Evolutionary conservation across 2,888 invertebrate species (phyloP), one percentile per base, ranked within the genome.

Genomic region (Leptogaster cylindrica): DNA sequence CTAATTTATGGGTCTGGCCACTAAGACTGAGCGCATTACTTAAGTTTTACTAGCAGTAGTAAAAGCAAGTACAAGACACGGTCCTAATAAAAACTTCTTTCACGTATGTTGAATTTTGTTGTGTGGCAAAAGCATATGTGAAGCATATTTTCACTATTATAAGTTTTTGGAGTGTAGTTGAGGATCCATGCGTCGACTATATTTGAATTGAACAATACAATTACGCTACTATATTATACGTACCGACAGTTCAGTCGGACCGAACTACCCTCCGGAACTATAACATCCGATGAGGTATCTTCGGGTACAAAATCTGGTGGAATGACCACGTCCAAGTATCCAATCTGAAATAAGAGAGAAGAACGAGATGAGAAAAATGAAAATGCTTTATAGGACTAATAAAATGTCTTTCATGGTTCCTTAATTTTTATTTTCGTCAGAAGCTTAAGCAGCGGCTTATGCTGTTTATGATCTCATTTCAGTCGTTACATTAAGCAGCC

Each of bases 281-380:
- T 91, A 10, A 93, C 85, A 78, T 95, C 95, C 0, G 93, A 90
- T n/a, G 93, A 93, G 23, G 93, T 93, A 76, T 92, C 92, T 76
- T 92, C 92, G 14, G 88, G 78, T 70, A 93, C 86, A 75, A 96
- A 94, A 80, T 95, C 93, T n/a, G 96, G 95, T 28, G 95, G 93
- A 72, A 95, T 89, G 23, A 93, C 91, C 63, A 95, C 93, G 72
- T 93, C 90, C 73, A 95, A 83, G 78, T 86, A 88, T 27, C 92
- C 93, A 82, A 92, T 89, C 94, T 93, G 82, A 7, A 81, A 82
- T 65, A n/a, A n/a, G 48, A 58, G 39, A 64, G 58, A 71, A 65
- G 61, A 66, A 28, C 44, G 16, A 61, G 65, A 65, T 36, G 50
- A 65, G 50, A 65, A 64, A 64, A 69, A 67, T 65, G 31, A 48